A percentile compares a stretch with the other conserved stretches of the same genome.
phyloP scores from a whole-genome alignment of 2,888 invertebrate species.

The Neria commutata region DNA sequence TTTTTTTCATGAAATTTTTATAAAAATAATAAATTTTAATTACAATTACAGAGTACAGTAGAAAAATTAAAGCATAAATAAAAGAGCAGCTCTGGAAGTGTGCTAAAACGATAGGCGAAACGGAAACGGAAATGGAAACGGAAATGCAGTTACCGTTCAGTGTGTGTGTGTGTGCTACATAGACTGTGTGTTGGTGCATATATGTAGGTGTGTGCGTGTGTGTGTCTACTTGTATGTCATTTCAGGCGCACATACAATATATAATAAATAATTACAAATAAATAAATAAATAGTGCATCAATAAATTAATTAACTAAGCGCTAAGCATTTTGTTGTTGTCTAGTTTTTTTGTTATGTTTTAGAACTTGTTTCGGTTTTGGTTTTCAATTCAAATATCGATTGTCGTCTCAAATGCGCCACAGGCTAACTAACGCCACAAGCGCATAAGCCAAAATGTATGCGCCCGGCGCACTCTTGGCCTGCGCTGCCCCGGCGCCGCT shows the following conservation, averaged over 20 bases:
- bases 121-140: background rate
- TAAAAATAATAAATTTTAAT: background rate
- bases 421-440: background rate
- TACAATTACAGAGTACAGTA: background rate
- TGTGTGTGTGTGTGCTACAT: no score
- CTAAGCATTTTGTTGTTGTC: slow-evolving; percentile 17
- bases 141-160: slow-evolving; percentile 1
- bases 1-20: background rate
- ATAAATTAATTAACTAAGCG: slow-evolving; percentile 31
- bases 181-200: no score
- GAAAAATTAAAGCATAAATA: no score
- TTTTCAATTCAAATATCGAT: background rate
- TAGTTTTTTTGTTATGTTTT: slow-evolving; percentile 1
- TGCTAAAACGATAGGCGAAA: background rate
- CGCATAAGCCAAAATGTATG: background rate
- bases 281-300: slow-evolving; percentile 36
- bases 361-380: background rate
- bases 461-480: background rate
- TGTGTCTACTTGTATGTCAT: slow-evolving; percentile 15
- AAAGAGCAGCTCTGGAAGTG: no score
- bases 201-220: background rate
- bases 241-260: no score
- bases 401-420: no score
- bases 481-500: no score
- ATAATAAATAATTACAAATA: slow-evolving; percentile 35